Base-by-base conservation (phyloP, 2,113 vertebrate genomes). In the Eptesicus fuscus region DNA sequence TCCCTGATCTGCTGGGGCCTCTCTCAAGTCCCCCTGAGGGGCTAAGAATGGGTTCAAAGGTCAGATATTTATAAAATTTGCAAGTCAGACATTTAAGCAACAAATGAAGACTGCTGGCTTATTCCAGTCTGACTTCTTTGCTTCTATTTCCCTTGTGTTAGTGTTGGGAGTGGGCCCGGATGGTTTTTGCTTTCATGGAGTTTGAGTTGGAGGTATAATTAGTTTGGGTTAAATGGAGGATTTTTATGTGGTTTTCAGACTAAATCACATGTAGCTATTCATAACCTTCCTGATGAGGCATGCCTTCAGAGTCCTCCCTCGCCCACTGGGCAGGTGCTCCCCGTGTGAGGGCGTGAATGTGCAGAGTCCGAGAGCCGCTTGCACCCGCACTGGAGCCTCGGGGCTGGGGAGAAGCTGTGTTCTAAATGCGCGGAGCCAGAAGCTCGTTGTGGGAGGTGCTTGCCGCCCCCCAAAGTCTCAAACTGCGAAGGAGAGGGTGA, bases 261-360 rank as follows among this genome's bases (percentile, higher is more conserved):
- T 42, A 25, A 94, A 87, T 90, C 53, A 59, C 82, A 47, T 77
- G 28, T 4, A 61, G n/a, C 92, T 92, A 92, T 90, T 79, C 94
- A 59, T 83, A 94, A 37, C 80, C 23, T 20, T 83, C 28, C 17
- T 30, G 65, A 77, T 61, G 86, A 61, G 30, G n/a, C 79, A 69
- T 74, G 86, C 70, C 20, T 94, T 93, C 76, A 87, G 53, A 92
- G 78, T 51, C 42, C 23, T 69, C 59, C 22, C 70, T 40, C 22
- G 69, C 11, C 63, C 25, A 23, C 37, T 9, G 61, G 22, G 22
- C n/a, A 76, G 89, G 86, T 78, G 71, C 20, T 32, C 47, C 37
- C 14, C 0, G 18, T 22, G 53, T 87, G 20, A 32, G 69, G 49
- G 70, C 20, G 35, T n/a, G 40, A 40, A 74, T 51, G 70, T 59